Conservation (phyloP, 2,113 vertebrate species). For the Felis chaus region DNA sequence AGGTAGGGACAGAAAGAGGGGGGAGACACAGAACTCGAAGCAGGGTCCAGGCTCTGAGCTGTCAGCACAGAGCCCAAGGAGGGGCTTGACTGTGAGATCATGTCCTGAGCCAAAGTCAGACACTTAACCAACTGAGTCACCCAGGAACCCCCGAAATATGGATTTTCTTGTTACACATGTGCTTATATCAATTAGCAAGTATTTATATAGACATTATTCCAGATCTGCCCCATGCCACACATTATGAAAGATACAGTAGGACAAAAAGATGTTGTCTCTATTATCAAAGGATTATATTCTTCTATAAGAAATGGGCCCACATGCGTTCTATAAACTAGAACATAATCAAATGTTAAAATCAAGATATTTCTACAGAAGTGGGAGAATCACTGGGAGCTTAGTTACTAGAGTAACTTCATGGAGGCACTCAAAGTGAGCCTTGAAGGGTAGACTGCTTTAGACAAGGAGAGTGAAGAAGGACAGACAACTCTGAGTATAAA, state of each 20-base stretch:
- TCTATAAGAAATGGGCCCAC: not conserved
- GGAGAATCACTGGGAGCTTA: not conserved
- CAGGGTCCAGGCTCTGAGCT: too few species aligned
- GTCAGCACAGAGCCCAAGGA: too few species aligned
- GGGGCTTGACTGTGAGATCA: too few species aligned
- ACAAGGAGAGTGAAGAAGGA: not conserved
- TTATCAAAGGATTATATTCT: not conserved
- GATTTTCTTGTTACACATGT: not conserved
- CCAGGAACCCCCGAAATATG: not conserved
- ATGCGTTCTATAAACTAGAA: not conserved
- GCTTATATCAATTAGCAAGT: not conserved
- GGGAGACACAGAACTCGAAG: too few species aligned
- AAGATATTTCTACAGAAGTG: not conserved
- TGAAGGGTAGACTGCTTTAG: not conserved
- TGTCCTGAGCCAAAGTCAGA: too few species aligned
- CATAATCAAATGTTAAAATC: not conserved
- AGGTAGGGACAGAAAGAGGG: too few species aligned
- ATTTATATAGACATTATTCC: conserved; percentile 17
- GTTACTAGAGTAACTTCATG: not conserved
- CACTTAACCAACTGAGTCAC: too few species aligned
- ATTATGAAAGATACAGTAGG: not conserved
- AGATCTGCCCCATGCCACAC: not conserved
- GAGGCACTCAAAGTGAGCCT: not conserved
- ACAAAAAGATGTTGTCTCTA: not conserved
- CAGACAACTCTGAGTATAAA: not conserved